phyloP scores from a whole-genome alignment of 1,140 invertebrate species.

The Anadara kagoshimensis region DNA sequence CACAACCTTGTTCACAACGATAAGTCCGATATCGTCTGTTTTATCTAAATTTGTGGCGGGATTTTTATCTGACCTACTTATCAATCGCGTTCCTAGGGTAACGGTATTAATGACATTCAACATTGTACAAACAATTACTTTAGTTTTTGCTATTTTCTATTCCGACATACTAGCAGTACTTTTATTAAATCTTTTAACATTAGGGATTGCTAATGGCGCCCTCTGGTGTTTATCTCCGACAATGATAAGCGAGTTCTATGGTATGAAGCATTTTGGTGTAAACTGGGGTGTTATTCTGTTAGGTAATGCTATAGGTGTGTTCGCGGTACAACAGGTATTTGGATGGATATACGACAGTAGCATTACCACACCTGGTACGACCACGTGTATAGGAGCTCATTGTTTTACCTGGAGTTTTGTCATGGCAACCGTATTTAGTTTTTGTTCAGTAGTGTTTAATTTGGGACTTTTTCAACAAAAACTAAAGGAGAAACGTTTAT shows the following conservation, averaged over 20 bases:
- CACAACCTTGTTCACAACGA: slow-evolving; percentile 57
- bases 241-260: slow-evolving; percentile 64
- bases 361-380: slow-evolving; percentile 34
- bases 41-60: slow-evolving; percentile 59
- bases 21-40: slow-evolving; percentile 51
- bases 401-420: slow-evolving; percentile 59
- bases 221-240: slow-evolving; percentile 64
- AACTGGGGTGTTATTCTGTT: slow-evolving; percentile 64
- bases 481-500: too few species aligned
- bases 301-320: slow-evolving; percentile 54
- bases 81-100: slow-evolving; percentile 52
- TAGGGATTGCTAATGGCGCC: slow-evolving; percentile 62
- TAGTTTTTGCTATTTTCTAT: slow-evolving; percentile 53
- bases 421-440: slow-evolving; percentile 50
- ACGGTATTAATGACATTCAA: slow-evolving; percentile 50
- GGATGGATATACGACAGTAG: slow-evolving; percentile 57
- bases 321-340: slow-evolving; percentile 50
- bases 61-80: slow-evolving; percentile 53
- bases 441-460: slow-evolving; percentile 52
- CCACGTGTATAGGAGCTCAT: slow-evolving; percentile 49
- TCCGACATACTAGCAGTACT: slow-evolving; percentile 48
- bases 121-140: slow-evolving; percentile 50
- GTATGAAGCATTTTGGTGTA: slow-evolving; percentile 59
- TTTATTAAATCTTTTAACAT: slow-evolving; percentile 41
- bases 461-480: slow-evolving; percentile 44